Percentiles rank a stretch among this genome's conserved stretches.
Evolutionary conservation across 2,797 vertebrate genomes (phyloP).

Genomic region (Simalia tracyae): DNA sequence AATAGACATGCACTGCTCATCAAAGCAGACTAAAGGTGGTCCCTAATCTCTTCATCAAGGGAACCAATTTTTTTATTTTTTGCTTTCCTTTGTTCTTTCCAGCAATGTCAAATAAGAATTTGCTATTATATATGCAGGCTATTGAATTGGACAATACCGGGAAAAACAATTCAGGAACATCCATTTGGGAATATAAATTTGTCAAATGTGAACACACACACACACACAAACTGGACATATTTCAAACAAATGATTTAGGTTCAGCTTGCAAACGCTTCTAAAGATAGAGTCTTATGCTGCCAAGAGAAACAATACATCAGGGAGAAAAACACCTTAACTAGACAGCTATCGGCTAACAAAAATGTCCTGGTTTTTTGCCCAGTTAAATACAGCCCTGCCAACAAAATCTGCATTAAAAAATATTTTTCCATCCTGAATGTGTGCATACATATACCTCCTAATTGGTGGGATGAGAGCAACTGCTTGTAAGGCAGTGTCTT

Average conservation of each 20-base stretch:
- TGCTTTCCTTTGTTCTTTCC: neutral
- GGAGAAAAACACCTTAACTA: constrained; percentile 57
- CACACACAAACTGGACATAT: constrained; percentile 57
- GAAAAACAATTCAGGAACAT: constrained; percentile 62
- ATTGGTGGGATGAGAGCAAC: neutral
- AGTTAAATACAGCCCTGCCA: constrained; percentile 44
- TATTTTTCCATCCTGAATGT: constrained; percentile 1
- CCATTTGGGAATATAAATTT: constrained; percentile 61
- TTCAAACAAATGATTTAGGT: constrained; percentile 61
- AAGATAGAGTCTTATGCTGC: constrained; percentile 62
- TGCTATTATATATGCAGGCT: constrained; percentile 27
- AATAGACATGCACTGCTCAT: neutral
- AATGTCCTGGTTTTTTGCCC: constrained; percentile 62
- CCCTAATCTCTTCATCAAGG: constrained; percentile 16
- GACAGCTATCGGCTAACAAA: constrained; percentile 63
- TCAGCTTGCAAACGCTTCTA: constrained; percentile 65
- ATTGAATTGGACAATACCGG: constrained; percentile 60
- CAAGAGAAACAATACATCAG: constrained; percentile 67
- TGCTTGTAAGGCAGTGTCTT: neutral
- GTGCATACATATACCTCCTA: neutral
- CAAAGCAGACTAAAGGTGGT: neutral
- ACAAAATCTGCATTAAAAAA: constrained; percentile 27
- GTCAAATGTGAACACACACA: neutral
- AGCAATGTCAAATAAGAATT: constrained; percentile 27
- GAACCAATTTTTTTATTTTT: neutral